phyloP scores from a whole-genome alignment of 1,140 invertebrate species.

The Oryzaephilus surinamensis region DNA sequence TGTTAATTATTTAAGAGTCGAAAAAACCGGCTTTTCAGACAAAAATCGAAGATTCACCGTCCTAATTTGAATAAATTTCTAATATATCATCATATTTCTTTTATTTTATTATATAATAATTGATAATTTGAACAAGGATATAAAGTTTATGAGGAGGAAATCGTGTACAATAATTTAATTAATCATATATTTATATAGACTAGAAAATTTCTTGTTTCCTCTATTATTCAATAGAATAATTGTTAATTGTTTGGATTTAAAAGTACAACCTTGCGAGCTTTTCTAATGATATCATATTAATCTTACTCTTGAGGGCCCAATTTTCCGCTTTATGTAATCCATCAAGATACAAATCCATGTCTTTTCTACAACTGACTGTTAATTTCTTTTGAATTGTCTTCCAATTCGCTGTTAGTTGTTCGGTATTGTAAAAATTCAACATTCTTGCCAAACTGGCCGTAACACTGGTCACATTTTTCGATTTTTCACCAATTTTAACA shows the following conservation, averaged over 20 bases:
- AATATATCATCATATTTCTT: too few species aligned
- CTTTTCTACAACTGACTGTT: slow-evolving; percentile 41
- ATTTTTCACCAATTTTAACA: too few species aligned
- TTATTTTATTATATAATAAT: too few species aligned
- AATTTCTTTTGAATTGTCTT: slow-evolving; percentile 28
- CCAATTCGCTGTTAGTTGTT: slow-evolving; percentile 37
- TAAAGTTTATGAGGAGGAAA: not conserved
- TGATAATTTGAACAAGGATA: not conserved
- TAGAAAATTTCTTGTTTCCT: slow-evolving; percentile 4
- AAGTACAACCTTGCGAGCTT: not conserved
- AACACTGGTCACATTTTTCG: slow-evolving; percentile 15
- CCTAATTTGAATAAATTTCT: too few species aligned
- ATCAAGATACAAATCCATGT: slow-evolving; percentile 51
- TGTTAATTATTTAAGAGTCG: too few species aligned
- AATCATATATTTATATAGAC: not conserved
- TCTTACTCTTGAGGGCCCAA: slow-evolving; percentile 67
- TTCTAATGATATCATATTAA: not conserved
- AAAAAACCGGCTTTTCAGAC: too few species aligned
- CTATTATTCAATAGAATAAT: not conserved
- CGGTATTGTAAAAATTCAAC: slow-evolving; percentile 40
- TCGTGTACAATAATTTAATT: too few species aligned
- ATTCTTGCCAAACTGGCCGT: slow-evolving; percentile 31
- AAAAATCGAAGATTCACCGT: too few species aligned
- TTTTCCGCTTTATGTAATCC: slow-evolving; percentile 48
- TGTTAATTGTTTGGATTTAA: not conserved